phyloP scores from a whole-genome alignment of 2,113 vertebrate genomes.

The Heteronetta atricapilla region DNA sequence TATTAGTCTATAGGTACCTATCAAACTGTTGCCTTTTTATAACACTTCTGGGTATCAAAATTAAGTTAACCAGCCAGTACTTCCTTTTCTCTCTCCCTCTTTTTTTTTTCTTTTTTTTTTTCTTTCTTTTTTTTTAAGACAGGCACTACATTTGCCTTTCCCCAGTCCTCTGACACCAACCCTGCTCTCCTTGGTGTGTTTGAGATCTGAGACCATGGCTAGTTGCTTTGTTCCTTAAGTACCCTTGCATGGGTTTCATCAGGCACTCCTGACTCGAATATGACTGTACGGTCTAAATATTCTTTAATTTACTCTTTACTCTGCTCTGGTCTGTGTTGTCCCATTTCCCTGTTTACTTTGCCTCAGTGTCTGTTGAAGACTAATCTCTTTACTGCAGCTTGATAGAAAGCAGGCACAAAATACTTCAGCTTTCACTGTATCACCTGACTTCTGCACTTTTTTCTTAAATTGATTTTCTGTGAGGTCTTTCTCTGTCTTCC shows the following conservation, averaged over 20 bases:
- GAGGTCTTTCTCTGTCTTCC: not conserved
- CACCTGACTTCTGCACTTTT: not conserved
- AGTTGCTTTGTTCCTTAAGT: constrained; percentile 33
- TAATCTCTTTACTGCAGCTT: constrained; percentile 23
- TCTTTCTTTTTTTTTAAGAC: not conserved
- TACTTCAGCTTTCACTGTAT: not conserved
- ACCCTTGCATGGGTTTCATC: constrained; percentile 9
- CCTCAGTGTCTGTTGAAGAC: constrained; percentile 4
- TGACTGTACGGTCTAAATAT: not conserved
- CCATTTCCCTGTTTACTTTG: constrained; percentile 43
- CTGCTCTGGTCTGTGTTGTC: constrained; percentile 26
- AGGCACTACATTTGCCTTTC: not conserved
- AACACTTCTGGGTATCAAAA: not conserved
- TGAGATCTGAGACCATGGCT: not conserved
- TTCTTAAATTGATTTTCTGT: not conserved
- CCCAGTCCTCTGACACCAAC: not conserved
- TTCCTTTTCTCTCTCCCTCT: not conserved
- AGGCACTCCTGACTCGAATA: not conserved
- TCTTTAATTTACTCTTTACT: constrained; percentile 7
- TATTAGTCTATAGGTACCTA: not conserved
- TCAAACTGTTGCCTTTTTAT: not conserved
- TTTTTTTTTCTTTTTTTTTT: too few relatives aligned
- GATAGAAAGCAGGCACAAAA: constrained; percentile 43
- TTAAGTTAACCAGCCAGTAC: not conserved
- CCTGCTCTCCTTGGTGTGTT: not conserved